Conservation (phyloP, 2,797 vertebrate species). For the Pitangus sulphuratus region DNA sequence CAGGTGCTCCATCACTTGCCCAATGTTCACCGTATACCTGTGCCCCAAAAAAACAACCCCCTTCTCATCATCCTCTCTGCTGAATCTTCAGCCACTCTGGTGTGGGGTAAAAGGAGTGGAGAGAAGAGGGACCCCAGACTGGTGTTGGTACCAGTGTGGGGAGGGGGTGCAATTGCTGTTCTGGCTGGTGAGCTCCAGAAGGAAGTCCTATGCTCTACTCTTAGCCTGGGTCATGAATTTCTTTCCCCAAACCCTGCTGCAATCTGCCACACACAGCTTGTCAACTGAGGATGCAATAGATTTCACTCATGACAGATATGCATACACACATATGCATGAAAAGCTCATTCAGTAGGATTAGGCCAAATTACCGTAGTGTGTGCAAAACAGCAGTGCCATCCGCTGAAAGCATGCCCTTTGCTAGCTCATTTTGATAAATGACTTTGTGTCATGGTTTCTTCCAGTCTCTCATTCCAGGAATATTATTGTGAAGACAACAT, state of each 20-base stretch:
- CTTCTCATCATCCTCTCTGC: background rate
- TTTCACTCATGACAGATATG: background rate
- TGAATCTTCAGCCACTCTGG: background rate
- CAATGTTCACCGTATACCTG: background rate
- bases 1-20: fast-evolving
- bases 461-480: background rate
- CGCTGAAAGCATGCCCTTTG: background rate
- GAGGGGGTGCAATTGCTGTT: background rate
- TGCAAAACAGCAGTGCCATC: background rate
- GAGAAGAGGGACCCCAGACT: background rate
- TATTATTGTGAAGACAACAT: background rate
- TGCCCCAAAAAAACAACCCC: fast-evolving
- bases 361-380: background rate
- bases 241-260: background rate
- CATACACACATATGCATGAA: background rate
- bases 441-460: background rate
- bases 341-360: background rate
- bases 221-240: background rate
- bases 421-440: background rate
- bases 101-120: background rate
- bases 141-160: fast-evolving
- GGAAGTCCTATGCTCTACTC: background rate
- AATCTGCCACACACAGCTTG: background rate
- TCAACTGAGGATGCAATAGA: background rate
- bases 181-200: background rate